These are phyloP conservation scores for Pomatostomus ruficeps DNA, from an alignment of 2,113 vertebrate species.

Conservation along the genomic window DNA sequence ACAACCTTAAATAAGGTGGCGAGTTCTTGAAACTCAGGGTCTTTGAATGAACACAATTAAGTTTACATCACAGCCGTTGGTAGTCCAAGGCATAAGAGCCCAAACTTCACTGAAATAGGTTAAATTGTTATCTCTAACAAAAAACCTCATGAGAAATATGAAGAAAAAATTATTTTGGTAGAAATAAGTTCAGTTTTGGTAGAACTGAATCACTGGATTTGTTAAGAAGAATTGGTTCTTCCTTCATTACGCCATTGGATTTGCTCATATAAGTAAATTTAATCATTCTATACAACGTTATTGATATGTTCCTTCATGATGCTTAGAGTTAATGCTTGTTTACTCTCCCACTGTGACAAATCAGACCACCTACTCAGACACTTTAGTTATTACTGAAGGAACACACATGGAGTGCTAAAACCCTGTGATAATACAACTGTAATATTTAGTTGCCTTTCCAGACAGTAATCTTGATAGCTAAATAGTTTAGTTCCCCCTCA, in stretches of 20 bases:
- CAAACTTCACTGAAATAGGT: not conserved
- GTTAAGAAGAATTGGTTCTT: not conserved
- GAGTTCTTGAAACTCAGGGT: not conserved
- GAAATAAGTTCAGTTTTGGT: not conserved
- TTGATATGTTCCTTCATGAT: not conserved
- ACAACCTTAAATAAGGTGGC: not conserved
- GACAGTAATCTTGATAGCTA: not conserved
- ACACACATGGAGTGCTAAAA: conserved; percentile 9
- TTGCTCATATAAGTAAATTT: conserved; percentile 1
- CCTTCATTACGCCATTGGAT: not conserved
- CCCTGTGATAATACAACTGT: not conserved
- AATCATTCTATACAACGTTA: conserved; percentile 17
- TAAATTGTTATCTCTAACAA: not conserved
- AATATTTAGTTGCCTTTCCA: not conserved
- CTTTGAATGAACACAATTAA: not conserved
- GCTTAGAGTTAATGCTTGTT: not conserved
- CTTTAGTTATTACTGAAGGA: conserved; percentile 5
- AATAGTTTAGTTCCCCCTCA: not conserved
- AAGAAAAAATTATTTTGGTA: not conserved
- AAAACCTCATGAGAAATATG: not conserved
- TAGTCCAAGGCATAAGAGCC: not conserved
- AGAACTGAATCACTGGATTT: not conserved
- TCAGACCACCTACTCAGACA: conserved; percentile 39
- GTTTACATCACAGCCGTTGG: not conserved
- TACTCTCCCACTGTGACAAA: conserved; percentile 26